phyloP scores from a whole-genome alignment of 2,888 invertebrate species.

The Mycalesis mineus region DNA sequence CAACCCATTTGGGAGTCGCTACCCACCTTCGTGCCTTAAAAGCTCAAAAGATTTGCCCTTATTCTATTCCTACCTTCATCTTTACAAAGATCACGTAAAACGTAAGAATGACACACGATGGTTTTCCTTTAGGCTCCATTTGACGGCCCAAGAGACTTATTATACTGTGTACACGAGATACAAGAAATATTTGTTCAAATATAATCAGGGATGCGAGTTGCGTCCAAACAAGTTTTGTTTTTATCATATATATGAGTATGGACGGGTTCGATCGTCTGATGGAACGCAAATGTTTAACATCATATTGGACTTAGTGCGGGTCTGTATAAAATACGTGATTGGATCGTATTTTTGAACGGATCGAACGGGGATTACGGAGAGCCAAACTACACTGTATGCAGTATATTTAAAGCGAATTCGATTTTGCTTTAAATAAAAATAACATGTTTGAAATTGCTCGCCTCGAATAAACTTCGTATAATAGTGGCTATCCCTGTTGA shows the following conservation, averaged over 20 bases:
- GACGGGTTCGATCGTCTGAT: conserved; percentile 44
- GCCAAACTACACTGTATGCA: conserved; percentile 10
- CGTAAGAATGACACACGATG: conserved; percentile 58
- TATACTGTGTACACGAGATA: conserved; percentile 70
- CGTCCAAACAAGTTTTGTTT: conserved; percentile 68
- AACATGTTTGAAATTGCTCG: conserved; percentile 10
- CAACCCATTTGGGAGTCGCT: conserved; percentile 60
- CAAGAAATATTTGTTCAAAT: conserved; percentile 73
- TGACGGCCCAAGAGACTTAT: conserved; percentile 73
- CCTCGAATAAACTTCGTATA: conserved; percentile 19
- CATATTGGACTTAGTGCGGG: conserved; percentile 46
- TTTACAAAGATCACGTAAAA: conserved; percentile 65
- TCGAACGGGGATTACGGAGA: conserved; percentile 18
- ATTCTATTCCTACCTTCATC: conserved; percentile 61
- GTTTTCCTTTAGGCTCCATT: conserved; percentile 72
- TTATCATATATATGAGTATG: conserved; percentile 55
- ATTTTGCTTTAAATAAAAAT: conserved; percentile 14
- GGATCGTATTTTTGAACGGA: conserved; percentile 22
- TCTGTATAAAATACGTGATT: conserved; percentile 27
- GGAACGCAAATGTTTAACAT: conserved; percentile 67
- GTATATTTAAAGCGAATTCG: conserved; percentile 10
- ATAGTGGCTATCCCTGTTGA: conserved; percentile 31
- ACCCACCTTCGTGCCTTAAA: conserved; percentile 64
- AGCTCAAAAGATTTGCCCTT: conserved; percentile 70
- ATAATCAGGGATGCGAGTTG: conserved; percentile 70